Conservation (phyloP, 2,888 invertebrate genomes). For the Pollenia amentaria region DNA sequence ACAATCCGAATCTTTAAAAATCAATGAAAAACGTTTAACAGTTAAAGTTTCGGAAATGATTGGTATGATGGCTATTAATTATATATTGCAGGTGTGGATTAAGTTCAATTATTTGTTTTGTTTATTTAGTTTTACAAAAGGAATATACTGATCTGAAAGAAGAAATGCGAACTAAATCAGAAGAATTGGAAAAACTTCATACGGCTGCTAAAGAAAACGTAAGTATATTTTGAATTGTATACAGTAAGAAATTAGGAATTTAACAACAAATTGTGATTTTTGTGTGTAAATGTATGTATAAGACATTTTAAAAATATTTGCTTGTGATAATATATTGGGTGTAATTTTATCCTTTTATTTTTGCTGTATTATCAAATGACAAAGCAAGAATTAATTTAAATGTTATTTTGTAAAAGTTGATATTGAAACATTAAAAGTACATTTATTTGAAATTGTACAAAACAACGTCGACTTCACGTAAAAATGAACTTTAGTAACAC, state of each 20-base stretch:
- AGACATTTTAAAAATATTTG: too few species aligned
- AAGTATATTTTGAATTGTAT: conserved; percentile 50
- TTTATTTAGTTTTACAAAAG: conserved; percentile 77
- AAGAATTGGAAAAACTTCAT: conserved; percentile 80
- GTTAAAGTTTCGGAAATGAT: conserved; percentile 81
- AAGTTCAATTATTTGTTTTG: conserved; percentile 12
- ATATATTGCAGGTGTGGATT: background rate
- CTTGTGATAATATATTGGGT: too few species aligned
- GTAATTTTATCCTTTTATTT: background rate
- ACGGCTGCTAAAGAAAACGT: conserved; percentile 80
- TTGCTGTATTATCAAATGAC: background rate
- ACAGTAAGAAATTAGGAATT: too few species aligned
- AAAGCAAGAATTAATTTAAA: too few species aligned
- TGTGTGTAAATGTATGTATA: too few species aligned
- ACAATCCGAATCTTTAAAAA: conserved; percentile 80
- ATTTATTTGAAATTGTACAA: background rate
- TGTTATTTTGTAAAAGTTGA: too few species aligned
- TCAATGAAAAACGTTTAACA: conserved; percentile 80
- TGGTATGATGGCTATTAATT: conserved; percentile 71
- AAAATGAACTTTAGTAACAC: too few species aligned
- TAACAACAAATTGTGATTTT: too few species aligned
- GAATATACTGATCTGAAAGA: conserved; percentile 79
- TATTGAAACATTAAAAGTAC: too few species aligned
- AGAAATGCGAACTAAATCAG: conserved; percentile 77
- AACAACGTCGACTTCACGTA: background rate